These are phyloP conservation scores for Polymixis lichenea DNA, from an alignment of 2,888 invertebrate species.

Conservation along the genomic window DNA sequence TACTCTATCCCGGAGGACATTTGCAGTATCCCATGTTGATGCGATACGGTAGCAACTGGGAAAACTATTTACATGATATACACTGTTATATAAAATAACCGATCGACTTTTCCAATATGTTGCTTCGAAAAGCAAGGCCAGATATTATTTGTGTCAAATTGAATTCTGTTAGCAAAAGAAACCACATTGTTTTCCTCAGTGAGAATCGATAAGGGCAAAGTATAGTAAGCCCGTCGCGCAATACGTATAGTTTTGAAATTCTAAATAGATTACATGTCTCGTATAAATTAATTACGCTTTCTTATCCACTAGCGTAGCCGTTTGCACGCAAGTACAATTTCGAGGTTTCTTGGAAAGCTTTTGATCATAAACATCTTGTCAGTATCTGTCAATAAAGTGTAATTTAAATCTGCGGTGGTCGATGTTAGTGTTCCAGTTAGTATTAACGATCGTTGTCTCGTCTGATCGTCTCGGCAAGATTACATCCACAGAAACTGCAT, in stretches of 20 bases:
- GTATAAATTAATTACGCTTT: slow-evolving; percentile 49
- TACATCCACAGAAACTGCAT: slow-evolving; percentile 75
- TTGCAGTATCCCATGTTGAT: slow-evolving; percentile 21
- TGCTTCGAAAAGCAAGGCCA: slow-evolving; percentile 9
- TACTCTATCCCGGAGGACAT: slow-evolving; percentile 34
- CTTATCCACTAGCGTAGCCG: slow-evolving; percentile 11
- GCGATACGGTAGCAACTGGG: slow-evolving; percentile 2
- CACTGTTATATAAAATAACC: background rate
- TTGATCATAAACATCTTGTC: slow-evolving; percentile 58
- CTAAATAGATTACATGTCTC: slow-evolving; percentile 31
- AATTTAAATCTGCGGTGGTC: slow-evolving; percentile 61
- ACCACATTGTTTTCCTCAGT: slow-evolving; percentile 9
- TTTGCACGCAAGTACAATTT: slow-evolving; percentile 23
- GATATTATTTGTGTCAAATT: slow-evolving; percentile 16
- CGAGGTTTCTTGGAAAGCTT: slow-evolving; percentile 40
- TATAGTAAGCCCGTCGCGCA: slow-evolving; percentile 12
- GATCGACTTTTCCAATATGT: slow-evolving; percentile 10
- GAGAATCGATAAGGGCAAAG: slow-evolving; percentile 4
- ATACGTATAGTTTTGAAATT: slow-evolving; percentile 30
- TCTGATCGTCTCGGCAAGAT: slow-evolving; percentile 62
- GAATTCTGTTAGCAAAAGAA: slow-evolving; percentile 16
- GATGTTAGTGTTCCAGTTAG: slow-evolving; percentile 72
- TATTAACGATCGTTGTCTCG: slow-evolving; percentile 70
- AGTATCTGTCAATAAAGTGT: slow-evolving; percentile 57
- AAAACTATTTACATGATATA: slow-evolving; percentile 6